Conservation (phyloP, 1,140 invertebrate species). For the Limonius californicus region DNA sequence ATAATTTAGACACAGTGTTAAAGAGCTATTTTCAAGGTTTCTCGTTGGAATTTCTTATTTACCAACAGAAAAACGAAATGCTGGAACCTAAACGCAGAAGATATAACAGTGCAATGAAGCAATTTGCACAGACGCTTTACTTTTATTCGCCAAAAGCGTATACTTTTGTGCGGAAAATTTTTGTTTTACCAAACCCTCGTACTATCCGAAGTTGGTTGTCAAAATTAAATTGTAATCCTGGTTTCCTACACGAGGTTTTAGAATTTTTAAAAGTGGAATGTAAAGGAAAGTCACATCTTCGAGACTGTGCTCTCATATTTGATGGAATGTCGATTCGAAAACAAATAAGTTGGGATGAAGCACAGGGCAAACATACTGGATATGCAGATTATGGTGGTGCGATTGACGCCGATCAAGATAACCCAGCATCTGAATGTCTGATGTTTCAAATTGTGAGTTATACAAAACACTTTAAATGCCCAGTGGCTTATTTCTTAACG, state of each 20-base stretch:
- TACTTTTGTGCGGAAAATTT: too few species aligned
- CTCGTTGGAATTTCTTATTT: too few species aligned
- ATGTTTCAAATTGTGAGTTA: slow-evolving; percentile 31
- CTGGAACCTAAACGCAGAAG: too few species aligned
- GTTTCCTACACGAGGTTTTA: slow-evolving; percentile 19
- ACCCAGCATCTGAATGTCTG: slow-evolving; percentile 26
- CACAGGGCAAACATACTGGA: slow-evolving; percentile 26
- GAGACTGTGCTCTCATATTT: slow-evolving; percentile 30
- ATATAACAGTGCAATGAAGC: too few species aligned
- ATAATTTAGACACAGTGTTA: too few species aligned
- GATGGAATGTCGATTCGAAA: slow-evolving; percentile 34
- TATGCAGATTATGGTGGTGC: slow-evolving; percentile 30
- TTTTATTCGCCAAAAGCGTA: too few species aligned
- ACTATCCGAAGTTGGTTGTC: slow-evolving; percentile 25
- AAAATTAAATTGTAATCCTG: slow-evolving; percentile 17
- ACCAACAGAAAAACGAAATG: too few species aligned
- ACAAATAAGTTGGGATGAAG: slow-evolving; percentile 27
- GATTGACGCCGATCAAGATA: not conserved
- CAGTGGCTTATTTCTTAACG: slow-evolving; percentile 35
- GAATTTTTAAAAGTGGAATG: slow-evolving; percentile 15
- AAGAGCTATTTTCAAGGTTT: too few species aligned
- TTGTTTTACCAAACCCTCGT: slow-evolving; percentile 17
- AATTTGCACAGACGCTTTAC: too few species aligned
- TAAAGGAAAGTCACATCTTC: not conserved
- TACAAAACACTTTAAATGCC: slow-evolving; percentile 24